These are phyloP conservation scores for Orius insidiosus DNA, from an alignment of 1,140 invertebrate species.

Conservation along the genomic window DNA sequence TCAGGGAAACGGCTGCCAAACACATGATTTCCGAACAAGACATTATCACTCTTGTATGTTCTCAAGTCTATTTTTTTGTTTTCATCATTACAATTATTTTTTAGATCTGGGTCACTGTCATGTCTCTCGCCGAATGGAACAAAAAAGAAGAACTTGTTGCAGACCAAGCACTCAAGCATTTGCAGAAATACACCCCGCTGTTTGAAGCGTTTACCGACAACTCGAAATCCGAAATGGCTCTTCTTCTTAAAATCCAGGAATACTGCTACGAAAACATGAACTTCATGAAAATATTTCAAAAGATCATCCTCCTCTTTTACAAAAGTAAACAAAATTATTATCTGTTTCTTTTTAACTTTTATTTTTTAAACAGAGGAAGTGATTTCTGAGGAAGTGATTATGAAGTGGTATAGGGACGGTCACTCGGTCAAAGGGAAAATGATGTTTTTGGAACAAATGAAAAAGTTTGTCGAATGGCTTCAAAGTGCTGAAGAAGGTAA, in stretches of 20 bases:
- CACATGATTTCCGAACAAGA: slow-evolving; percentile 76
- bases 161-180: slow-evolving; percentile 82
- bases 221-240: slow-evolving; percentile 66
- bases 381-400: slow-evolving; percentile 75
- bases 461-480: slow-evolving; percentile 91
- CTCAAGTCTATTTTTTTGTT: not conserved
- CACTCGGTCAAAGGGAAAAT: slow-evolving; percentile 89
- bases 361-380: slow-evolving; percentile 50
- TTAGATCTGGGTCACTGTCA: slow-evolving; percentile 83
- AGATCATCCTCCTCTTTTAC: slow-evolving; percentile 90
- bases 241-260: slow-evolving; percentile 84
- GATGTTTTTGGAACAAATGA: slow-evolving; percentile 94
- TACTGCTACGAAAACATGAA: slow-evolving; percentile 98
- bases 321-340: slow-evolving; percentile 45
- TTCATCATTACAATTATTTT: slow-evolving; percentile 5
- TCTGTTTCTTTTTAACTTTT: not conserved
- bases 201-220: slow-evolving; percentile 70
- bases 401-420: slow-evolving; percentile 85
- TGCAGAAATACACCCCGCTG: slow-evolving; percentile 67
- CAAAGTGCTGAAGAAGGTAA: slow-evolving; percentile 82
- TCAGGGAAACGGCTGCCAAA: slow-evolving; percentile 68
- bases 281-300: slow-evolving; percentile 96
- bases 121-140: slow-evolving; percentile 91
- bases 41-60: slow-evolving; percentile 44
- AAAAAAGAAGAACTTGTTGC: slow-evolving; percentile 93